These are phyloP conservation scores for Danio jaintianensis DNA, from an alignment of 2,797 vertebrate genomes.

Conservation along the genomic window DNA sequence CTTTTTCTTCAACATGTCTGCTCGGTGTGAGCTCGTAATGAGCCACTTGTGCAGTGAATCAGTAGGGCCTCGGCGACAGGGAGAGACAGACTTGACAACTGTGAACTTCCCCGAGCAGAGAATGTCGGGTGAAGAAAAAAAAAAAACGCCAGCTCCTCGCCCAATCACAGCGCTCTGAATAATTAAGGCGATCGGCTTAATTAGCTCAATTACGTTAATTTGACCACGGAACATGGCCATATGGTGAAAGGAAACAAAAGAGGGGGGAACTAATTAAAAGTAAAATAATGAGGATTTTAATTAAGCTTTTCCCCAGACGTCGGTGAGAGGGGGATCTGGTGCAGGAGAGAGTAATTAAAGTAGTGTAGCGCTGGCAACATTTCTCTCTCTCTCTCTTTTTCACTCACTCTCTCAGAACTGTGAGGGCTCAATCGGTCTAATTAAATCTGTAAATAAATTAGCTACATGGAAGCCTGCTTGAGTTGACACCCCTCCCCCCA, in stretches of 20 bases:
- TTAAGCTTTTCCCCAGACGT: conserved; percentile 87
- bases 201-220: conserved; percentile 92
- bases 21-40: conserved; percentile 55
- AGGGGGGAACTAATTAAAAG: conserved; percentile 89
- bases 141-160: conserved; percentile 52
- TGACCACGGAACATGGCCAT: conserved; percentile 88
- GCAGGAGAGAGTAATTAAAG: conserved; percentile 82
- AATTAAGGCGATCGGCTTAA: conserved; percentile 91
- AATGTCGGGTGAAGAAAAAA: conserved; percentile 74
- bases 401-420: conserved; percentile 76
- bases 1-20: conserved; percentile 50
- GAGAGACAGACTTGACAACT: conserved; percentile 69
- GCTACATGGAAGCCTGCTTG: conserved; percentile 81
- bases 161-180: conserved; percentile 87
- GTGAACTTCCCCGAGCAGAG: conserved; percentile 70
- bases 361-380: conserved; percentile 86
- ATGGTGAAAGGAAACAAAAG: conserved; percentile 85
- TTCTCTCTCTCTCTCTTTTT: conserved; percentile 74
- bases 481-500: conserved; percentile 71
- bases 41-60: conserved; percentile 53
- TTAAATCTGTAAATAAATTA: conserved; percentile 91
- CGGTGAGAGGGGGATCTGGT: conserved; percentile 82
- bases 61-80: conserved; percentile 40
- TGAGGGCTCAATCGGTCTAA: conserved; percentile 85
- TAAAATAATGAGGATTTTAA: conserved; percentile 90